Base-by-base conservation (phyloP, 2,888 invertebrate species). In the Eupithecia pulchellata region DNA sequence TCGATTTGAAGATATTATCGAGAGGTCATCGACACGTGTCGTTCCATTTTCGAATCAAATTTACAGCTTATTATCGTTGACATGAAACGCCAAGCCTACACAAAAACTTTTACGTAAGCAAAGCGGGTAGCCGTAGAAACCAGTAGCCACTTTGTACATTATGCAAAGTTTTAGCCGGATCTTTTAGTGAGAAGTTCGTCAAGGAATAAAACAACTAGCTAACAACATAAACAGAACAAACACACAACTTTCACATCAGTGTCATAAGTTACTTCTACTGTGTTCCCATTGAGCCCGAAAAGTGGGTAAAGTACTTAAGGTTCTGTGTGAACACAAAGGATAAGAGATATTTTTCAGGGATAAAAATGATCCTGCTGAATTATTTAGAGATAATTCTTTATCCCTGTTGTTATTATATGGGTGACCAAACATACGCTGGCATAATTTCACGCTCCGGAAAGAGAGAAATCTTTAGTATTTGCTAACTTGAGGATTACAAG, bases 201-300 rank as follows among this genome's bases (percentile, higher is more conserved):
- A 47, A 20, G 42, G 8, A 42, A 2, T n/a, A 42, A 47, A 47
- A 47, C 47, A 47, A 47, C 47, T 47, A 20, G n/a, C n/a, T n/a
- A n/a, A n/a, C n/a, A n/a, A n/a, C n/a, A n/a, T n/a, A n/a, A n/a
- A 42, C 17, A 17, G 17, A 1, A 47, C n/a, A 47, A 47, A 47
- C 47, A 47, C 9, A 47, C 47, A n/a, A 47, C 47, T 47, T 47
- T 47, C 47, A 42, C 47, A 9, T 47, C 47, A 47, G 9, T 47
- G 47, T 20, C 47, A 47, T 47, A 2, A 20, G 47, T 47, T 47
- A 20, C 20, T 47, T 20, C 20, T 9, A 20, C 39, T 39, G 17
- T 20, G 47, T 47, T n/a, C 9, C 42, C n/a, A n/a, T 42, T 42
- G 42, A n/a, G n/a, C 8, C 6, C 42, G 6, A 42, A 42, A n/a